Base-by-base conservation (phyloP, 2,797 vertebrate species). In the Synaphobranchus kaupii region DNA sequence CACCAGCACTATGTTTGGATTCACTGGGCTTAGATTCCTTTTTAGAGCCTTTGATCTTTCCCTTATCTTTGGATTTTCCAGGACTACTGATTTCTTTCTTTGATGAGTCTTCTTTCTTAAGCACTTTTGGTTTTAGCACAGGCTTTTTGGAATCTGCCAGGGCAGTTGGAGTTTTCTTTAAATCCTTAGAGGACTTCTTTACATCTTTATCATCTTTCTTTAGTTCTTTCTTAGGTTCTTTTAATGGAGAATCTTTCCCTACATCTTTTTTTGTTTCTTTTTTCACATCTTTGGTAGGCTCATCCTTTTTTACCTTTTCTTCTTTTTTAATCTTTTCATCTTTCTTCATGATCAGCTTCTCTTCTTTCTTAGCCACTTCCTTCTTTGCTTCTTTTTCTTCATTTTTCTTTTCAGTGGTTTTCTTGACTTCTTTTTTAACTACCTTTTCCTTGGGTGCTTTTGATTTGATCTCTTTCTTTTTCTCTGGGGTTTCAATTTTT, bases 41-140 rank as follows among this genome's bases (percentile, higher is more conserved):
- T 93, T 98, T 99, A 47, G 92, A 81, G 3, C 92, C 90, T 89
- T 99, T 99, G 89, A 93, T 0, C 91, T 97, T 98, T 88, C 85
- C 96, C 91, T 98, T 99, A n/a, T 98, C 97, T 94, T 98, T 99
- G 90, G 93, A 92, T 92, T 98, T 99, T 83, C 93, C 94, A 12
- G 94, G 90, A 91, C 93, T 88, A 86, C 89, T 90, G 22, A 90
- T 6, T 56, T 97, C 97, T 92, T 98, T 99, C 93, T 97, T 98
- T 89, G 92, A 71, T 47, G 93, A 6, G 39, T 96, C 97, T 9
- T 97, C 97, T 91, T 97, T 98, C 94, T 97, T 98, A 86, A 95
- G 94, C 20, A 95, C 90, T 93, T 98, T 99, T 93, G 97, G 95
- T 93, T 98, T 99, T 87, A 95, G 92, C 73, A 93, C 90, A 66